phyloP scores from a whole-genome alignment of 2,888 invertebrate genomes.

The Argyra leucocephala region DNA sequence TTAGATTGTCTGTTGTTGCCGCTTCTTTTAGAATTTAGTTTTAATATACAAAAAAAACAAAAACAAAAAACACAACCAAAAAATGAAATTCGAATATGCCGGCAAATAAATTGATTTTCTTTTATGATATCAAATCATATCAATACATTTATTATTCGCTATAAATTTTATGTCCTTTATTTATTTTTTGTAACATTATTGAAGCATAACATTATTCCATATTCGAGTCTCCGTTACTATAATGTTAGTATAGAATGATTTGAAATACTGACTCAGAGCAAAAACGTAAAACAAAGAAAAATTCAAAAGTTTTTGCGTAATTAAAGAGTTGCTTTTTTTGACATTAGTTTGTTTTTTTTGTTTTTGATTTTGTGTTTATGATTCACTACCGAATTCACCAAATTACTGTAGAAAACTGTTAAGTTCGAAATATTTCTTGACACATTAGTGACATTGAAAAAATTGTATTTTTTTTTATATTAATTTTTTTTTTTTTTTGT shows the following conservation, averaged over 20 bases:
- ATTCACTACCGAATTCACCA: too few species aligned
- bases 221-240: too few species aligned
- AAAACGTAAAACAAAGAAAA: not conserved
- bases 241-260: too few species aligned
- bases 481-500: not conserved
- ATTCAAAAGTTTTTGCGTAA: not conserved
- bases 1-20: not conserved
- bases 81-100: not conserved
- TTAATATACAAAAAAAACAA: not conserved
- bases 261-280: too few species aligned
- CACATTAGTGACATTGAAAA: slow-evolving; percentile 1
- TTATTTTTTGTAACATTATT: too few species aligned
- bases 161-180: not conserved
- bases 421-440: slow-evolving; percentile 1
- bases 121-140: slow-evolving; percentile 6
- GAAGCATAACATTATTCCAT: too few species aligned
- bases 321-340: not conserved
- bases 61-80: not conserved
- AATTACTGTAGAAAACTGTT: slow-evolving; percentile 3
- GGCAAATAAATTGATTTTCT: slow-evolving; percentile 6
- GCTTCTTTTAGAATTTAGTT: not conserved
- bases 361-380: too few species aligned
- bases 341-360: not conserved
- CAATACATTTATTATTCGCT: not conserved
- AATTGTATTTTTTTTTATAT: not conserved